Conservation (phyloP, 37 sponge, comb jelly and placozoan species). For the Chondrosia reniformis region DNA sequence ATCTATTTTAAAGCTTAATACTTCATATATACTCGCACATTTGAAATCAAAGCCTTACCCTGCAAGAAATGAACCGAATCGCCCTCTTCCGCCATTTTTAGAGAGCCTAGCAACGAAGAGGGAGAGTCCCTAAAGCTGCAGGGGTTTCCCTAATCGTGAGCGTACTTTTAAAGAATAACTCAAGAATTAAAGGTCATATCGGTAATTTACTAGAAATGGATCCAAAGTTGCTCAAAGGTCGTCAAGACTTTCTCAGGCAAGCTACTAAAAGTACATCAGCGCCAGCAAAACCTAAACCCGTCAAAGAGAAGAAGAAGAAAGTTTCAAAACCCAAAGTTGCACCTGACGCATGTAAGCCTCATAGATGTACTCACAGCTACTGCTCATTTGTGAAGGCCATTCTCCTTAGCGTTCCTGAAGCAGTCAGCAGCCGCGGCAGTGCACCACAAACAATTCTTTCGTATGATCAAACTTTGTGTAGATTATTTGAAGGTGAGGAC, state of each 20-base stretch:
- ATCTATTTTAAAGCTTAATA: not conserved
- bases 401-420: not conserved
- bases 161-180: not conserved
- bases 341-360: not conserved
- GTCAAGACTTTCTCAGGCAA: constrained; percentile 47
- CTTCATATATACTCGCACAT: not conserved
- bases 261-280: constrained; percentile 32
- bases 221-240: constrained; percentile 46
- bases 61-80: no score
- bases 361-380: not conserved
- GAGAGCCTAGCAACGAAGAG: not conserved
- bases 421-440: constrained; percentile 13
- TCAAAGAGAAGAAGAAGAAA: constrained; percentile 31
- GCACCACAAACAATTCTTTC: not conserved
- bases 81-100: no score
- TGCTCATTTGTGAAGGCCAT: not conserved
- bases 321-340: not conserved
- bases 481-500: constrained; percentile 7
- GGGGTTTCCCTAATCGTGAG: not conserved
- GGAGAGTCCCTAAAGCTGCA: not conserved
- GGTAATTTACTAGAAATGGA: no score
- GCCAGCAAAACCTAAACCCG: not conserved
- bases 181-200: no score
- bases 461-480: constrained; percentile 12
- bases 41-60: not conserved